Conservation (phyloP, 2,797 vertebrate species). For the Sebastes kiyomatsui region DNA sequence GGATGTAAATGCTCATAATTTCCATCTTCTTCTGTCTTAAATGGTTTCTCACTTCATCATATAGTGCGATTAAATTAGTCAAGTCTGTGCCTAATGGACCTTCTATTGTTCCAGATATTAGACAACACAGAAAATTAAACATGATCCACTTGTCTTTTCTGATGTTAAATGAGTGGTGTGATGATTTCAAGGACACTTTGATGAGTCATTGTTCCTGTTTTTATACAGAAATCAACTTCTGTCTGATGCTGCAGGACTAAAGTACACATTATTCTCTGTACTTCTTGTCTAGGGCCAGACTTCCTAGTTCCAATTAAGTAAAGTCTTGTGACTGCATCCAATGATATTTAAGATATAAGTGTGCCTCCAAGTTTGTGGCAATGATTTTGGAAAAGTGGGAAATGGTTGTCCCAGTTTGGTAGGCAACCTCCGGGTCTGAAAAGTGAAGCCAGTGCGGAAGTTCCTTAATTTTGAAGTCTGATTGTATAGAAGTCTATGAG, state of each 20-base stretch:
- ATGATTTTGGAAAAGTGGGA: neutral
- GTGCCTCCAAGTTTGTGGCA: neutral
- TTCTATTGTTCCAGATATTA: slow-evolving; percentile 50
- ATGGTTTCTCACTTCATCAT: slow-evolving; percentile 42
- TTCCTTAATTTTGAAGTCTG: too few species aligned
- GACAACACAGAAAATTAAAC: slow-evolving; percentile 29
- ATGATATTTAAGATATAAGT: neutral
- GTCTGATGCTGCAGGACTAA: neutral
- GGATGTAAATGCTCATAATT: slow-evolving; percentile 24
- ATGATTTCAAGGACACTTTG: neutral
- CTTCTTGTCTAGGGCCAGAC: neutral
- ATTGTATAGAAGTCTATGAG: too few species aligned
- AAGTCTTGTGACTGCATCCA: neutral
- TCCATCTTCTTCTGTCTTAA: slow-evolving; percentile 27
- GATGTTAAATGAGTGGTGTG: neutral
- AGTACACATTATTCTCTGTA: neutral
- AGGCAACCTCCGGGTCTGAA: too few species aligned
- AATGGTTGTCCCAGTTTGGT: neutral
- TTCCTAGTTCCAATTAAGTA: neutral
- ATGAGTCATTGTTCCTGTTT: neutral
- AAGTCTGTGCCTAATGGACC: slow-evolving; percentile 52
- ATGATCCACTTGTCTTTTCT: slow-evolving; percentile 18
- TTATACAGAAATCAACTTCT: neutral
- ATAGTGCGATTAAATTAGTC: slow-evolving; percentile 47
- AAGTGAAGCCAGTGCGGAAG: too few species aligned